Base-by-base conservation (phyloP, 2,113 vertebrate genomes). In the Turdus rufiventris region DNA sequence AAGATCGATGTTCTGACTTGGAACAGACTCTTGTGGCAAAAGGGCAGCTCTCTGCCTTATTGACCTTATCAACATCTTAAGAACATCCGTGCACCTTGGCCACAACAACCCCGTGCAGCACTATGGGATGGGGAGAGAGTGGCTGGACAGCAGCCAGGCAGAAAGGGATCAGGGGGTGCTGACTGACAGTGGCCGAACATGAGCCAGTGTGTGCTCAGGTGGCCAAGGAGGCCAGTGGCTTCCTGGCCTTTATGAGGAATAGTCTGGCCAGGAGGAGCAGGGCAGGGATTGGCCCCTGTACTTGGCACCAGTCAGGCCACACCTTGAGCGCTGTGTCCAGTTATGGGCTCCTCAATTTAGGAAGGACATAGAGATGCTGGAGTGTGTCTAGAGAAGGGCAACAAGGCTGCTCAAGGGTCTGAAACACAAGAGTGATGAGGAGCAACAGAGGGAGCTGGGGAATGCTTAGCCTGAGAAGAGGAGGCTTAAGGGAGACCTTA, bases 231-330 rank as follows among this genome's bases (percentile, higher is more conserved):
- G 33, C 31, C 53, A 42, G 3, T 1, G 14, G 53, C 53, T 26
- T 19, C 51, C 34, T 57, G 71, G 42, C 16, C 43, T 43, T 14
- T 6, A 1, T 9, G 26, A 36, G 53, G 8, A 60, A 43, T 7
- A 12, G 21, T 18, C 53, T 14, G 45, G 38, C 83, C 62, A 60
- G 45, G 33, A 67, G 62, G 26, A 51, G 0, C 45, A 43, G 26
- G 21, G 33, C 14, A 45, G 45, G 1, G 53, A 36, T 3, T 43
- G 26, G 5, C 36, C 6, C 14, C 43, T 31, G 26, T 43, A 36
- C 21, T 43, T 0, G 0, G 21, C 62, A 51, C 45, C 33, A 33
- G 5, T 1, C 8, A 60, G 36, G 36, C 2, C 62, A 18, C 14
- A 51, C 5, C 14, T 33, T 18, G 45, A 43, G 26, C 12, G 45